These are phyloP conservation scores for Peromyscus melanophrys DNA, from an alignment of 2,797 vertebrate genomes.

Conservation along the genomic window DNA sequence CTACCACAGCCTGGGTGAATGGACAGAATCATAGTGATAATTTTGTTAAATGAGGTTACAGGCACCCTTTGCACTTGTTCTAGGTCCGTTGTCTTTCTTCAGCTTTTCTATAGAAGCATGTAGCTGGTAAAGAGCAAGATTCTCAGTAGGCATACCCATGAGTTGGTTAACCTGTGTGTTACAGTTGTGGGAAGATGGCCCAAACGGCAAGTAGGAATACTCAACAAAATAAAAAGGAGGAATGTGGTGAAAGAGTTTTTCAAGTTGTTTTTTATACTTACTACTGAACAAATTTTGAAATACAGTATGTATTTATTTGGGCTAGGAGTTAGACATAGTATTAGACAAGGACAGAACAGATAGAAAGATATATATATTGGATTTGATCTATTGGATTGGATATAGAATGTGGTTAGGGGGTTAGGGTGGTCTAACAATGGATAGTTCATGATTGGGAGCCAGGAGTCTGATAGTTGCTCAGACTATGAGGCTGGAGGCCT, in stretches of 20 bases:
- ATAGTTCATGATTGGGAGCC: no score
- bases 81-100: not conserved
- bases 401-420: not conserved
- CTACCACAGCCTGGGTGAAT: not conserved
- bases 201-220: fast-evolving
- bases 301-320: not conserved
- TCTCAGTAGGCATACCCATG: not conserved
- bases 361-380: no score
- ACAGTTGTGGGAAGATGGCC: fast-evolving
- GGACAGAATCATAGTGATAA: not conserved
- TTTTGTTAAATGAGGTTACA: not conserved
- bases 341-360: not conserved
- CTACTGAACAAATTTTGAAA: not conserved
- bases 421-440: not conserved
- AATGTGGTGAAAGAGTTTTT: not conserved
- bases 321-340: not conserved
- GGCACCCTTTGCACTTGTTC: not conserved
- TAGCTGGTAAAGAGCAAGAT: not conserved
- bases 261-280: not conserved
- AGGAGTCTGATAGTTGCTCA: not conserved
- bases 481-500: not conserved
- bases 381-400: not conserved
- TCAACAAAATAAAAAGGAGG: not conserved
- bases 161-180: not conserved
- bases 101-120: not conserved